A percentile compares a stretch with the other conserved stretches of the same genome.
Conservation (phyloP, 2,888 invertebrate species). For the Apeira syringaria region DNA sequence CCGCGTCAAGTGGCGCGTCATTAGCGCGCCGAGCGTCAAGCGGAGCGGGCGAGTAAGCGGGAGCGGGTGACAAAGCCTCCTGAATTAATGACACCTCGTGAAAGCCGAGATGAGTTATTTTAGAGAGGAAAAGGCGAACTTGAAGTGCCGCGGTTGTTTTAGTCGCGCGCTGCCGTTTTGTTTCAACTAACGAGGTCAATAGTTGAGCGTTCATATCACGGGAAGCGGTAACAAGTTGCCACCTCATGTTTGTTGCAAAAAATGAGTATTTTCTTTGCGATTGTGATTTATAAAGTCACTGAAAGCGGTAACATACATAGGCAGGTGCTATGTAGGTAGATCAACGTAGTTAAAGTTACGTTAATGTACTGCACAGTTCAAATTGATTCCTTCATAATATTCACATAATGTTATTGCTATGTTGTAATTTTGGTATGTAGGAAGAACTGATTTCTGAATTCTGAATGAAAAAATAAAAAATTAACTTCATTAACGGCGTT, state of each 20-base stretch:
- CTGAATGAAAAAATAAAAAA: too few relatives aligned
- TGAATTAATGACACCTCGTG: conserved; percentile 79
- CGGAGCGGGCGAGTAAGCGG: conserved; percentile 43
- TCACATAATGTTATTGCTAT: too few relatives aligned
- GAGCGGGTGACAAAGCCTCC: conserved; percentile 55
- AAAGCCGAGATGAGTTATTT: conserved; percentile 81
- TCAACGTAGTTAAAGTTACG: too few relatives aligned
- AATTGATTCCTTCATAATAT: too few relatives aligned
- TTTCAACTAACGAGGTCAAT: conserved; percentile 81
- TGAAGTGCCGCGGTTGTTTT: conserved; percentile 75
- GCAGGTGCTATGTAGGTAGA: too few relatives aligned
- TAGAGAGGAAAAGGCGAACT: conserved; percentile 81
- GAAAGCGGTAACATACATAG: too few relatives aligned
- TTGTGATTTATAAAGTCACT: too few relatives aligned
- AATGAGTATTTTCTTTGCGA: too few relatives aligned
- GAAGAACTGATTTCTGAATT: too few relatives aligned
- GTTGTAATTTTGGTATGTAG: too few relatives aligned
- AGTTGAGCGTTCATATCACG: conserved; percentile 58
- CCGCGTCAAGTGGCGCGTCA: conserved; percentile 59
- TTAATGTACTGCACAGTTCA: too few relatives aligned
- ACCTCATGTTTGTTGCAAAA: conserved; percentile 5
- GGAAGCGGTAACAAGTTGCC: conserved; percentile 55
- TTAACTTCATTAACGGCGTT: too few relatives aligned
- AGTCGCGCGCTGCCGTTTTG: conserved; percentile 64
- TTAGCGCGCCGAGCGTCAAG: conserved; percentile 55